Percentiles rank a stretch among this genome's conserved stretches.
Conservation (phyloP, 2,888 invertebrate species). For the Chromoteleia sp. region DNA sequence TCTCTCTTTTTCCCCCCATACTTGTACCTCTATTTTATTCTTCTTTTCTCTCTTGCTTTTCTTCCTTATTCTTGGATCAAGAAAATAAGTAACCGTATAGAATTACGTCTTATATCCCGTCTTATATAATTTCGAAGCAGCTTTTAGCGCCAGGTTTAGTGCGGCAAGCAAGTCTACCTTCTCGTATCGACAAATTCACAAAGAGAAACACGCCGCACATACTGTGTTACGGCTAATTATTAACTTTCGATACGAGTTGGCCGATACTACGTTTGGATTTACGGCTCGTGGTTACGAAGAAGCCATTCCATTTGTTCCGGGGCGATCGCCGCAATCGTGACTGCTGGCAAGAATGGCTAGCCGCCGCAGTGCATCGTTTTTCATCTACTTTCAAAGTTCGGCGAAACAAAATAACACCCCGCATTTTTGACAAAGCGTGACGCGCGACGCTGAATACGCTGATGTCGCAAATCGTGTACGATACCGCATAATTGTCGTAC, state of each 20-base stretch:
- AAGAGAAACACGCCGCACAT: conserved; percentile 59
- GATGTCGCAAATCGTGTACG: conserved; percentile 42
- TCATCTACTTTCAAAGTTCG: conserved; percentile 66
- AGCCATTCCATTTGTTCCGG: conserved; percentile 67
- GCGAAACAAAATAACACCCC: conserved; percentile 64
- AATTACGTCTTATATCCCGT: too few relatives aligned
- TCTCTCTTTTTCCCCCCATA: too few relatives aligned
- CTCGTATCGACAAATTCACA: conserved; percentile 55
- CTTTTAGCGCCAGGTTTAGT: conserved; percentile 34
- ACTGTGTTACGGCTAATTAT: conserved; percentile 67
- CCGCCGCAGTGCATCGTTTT: conserved; percentile 65
- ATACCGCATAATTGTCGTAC: conserved; percentile 47
- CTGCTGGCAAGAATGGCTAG: conserved; percentile 63
- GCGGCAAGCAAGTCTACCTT: conserved; percentile 20
- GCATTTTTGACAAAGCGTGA: conserved; percentile 62
- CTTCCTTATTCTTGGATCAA: too few relatives aligned
- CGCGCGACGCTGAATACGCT: conserved; percentile 47
- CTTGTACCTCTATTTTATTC: too few relatives aligned
- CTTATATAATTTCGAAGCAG: conserved; percentile 31
- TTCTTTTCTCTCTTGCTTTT: neutral
- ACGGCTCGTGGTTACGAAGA: conserved; percentile 68
- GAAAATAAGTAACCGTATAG: conserved; percentile 4
- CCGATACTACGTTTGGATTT: conserved; percentile 63
- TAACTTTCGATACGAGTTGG: conserved; percentile 70
- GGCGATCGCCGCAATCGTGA: conserved; percentile 67